phyloP scores from a whole-genome alignment of 2,888 invertebrate species.

The Tetramorium bicarinatum region DNA sequence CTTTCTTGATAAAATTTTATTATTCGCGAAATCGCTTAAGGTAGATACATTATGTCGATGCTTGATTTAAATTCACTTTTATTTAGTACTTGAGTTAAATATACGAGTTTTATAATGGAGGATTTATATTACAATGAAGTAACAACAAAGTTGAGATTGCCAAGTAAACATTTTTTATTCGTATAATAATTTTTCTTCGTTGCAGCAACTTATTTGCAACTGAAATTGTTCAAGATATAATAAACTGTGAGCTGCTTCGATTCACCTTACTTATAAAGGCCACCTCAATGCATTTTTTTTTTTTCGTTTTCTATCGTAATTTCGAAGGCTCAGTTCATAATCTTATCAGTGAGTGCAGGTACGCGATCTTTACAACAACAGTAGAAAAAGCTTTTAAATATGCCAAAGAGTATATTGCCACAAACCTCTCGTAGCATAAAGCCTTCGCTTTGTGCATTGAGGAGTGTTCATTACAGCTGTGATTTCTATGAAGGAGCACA shows the following conservation, averaged over 20 bases:
- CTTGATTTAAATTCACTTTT: not conserved
- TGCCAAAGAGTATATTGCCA: conserved; percentile 43
- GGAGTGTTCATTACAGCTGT: conserved; percentile 62
- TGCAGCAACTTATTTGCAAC: conserved; percentile 9
- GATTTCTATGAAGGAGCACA: conserved; percentile 57
- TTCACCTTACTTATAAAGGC: conserved; percentile 19
- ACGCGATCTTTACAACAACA: conserved; percentile 40
- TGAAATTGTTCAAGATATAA: conserved; percentile 8
- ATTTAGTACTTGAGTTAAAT: not conserved
- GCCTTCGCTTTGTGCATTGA: conserved; percentile 53
- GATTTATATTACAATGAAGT: not conserved
- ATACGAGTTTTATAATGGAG: not conserved
- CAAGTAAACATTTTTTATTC: not conserved
- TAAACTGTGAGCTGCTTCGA: conserved; percentile 21
- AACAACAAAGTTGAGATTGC: conserved; percentile 12
- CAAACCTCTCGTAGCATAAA: conserved; percentile 36
- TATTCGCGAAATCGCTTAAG: not conserved
- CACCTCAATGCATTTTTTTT: conserved; percentile 26
- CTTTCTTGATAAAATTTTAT: not conserved
- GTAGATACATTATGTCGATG: not conserved
- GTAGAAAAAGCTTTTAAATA: conserved; percentile 45
- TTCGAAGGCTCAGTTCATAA: conserved; percentile 44
- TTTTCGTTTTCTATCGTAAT: conserved; percentile 31
- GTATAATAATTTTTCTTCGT: too few species aligned
- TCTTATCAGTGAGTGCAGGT: conserved; percentile 40